Evolutionary conservation across 1,140 invertebrate species (phyloP).

Genomic region (Holcopasites calliopsidis): DNA sequence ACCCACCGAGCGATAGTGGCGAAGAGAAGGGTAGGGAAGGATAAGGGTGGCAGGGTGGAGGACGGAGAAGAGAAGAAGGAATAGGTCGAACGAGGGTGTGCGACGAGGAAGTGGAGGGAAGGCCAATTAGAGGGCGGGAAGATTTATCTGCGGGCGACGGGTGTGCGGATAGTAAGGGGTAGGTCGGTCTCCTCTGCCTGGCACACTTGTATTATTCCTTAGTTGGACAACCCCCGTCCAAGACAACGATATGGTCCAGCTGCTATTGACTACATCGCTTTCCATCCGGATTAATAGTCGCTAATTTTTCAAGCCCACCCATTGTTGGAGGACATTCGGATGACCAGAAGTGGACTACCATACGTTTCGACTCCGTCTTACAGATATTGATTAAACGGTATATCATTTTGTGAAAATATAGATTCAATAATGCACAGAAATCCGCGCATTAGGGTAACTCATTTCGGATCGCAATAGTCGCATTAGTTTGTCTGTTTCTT

Average conservation of each 20-base stretch:
- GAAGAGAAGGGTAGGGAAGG: slow-evolving; percentile 61
- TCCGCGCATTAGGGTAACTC: too few relatives aligned
- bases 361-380: neutral
- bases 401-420: too few relatives aligned
- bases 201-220: slow-evolving; percentile 75
- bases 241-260: slow-evolving; percentile 72
- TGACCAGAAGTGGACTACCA: too few relatives aligned
- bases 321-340: neutral
- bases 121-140: slow-evolving; percentile 79
- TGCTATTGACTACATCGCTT: slow-evolving; percentile 65
- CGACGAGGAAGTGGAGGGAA: slow-evolving; percentile 76
- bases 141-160: slow-evolving; percentile 79
- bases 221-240: slow-evolving; percentile 70
- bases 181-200: slow-evolving; percentile 67
- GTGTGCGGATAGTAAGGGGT: slow-evolving; percentile 77
- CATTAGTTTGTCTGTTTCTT: too few relatives aligned
- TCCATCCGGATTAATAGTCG: slow-evolving; percentile 49
- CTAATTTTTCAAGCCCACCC: slow-evolving; percentile 29
- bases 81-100: slow-evolving; percentile 67
- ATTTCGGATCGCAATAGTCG: too few relatives aligned
- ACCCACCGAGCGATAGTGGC: slow-evolving; percentile 41
- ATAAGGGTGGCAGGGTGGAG: slow-evolving; percentile 57
- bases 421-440: too few relatives aligned
- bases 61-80: slow-evolving; percentile 65
- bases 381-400: too few relatives aligned